Conservation (phyloP, 2,113 vertebrate genomes). For the cat (Felis catus) region DNA sequence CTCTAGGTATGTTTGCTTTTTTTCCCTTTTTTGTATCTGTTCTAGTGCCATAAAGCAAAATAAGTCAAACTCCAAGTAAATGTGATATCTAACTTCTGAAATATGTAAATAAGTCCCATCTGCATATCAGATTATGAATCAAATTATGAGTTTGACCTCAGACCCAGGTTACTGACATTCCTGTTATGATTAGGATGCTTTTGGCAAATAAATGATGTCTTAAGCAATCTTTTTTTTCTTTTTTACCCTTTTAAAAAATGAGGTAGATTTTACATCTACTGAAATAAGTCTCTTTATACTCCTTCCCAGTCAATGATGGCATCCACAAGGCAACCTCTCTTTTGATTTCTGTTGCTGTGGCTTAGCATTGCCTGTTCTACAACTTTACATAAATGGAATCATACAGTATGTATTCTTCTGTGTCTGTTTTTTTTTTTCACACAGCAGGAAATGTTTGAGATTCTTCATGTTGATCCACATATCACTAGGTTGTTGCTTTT, state of each 20-base stretch:
- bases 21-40: background rate
- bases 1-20: background rate
- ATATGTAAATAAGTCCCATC: background rate
- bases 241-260: background rate
- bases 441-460: background rate
- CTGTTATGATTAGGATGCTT: conserved; percentile 2
- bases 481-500: background rate
- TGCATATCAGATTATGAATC: background rate
- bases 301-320: background rate
- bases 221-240: background rate
- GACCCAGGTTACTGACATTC: background rate
- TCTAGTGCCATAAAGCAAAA: background rate
- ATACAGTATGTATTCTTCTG: background rate
- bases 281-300: background rate
- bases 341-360: background rate
- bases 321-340: background rate
- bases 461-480: background rate
- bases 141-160: background rate
- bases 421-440: background rate
- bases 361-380: background rate
- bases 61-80: conserved; percentile 25
- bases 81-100: background rate
- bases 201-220: background rate
- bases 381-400: background rate
- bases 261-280: background rate